Evolutionary conservation across 2,888 invertebrate genomes (phyloP).

Genomic region (Meliscaeva auricollis): DNA sequence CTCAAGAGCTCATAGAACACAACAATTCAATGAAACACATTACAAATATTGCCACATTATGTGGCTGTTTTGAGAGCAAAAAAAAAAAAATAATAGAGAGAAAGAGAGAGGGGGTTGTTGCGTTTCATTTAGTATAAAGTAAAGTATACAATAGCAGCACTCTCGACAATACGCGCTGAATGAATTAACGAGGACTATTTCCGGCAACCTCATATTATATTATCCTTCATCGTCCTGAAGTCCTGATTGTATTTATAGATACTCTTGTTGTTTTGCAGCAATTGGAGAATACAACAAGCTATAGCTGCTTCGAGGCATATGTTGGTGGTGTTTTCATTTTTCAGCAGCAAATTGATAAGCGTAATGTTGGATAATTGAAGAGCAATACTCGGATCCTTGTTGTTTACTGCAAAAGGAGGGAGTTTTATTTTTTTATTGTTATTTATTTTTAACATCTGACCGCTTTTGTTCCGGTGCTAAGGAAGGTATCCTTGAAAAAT

Average conservation of each 20-base stretch:
- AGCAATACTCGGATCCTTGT: not conserved
- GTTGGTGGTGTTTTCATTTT: slow-evolving; percentile 52
- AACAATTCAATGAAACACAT: slow-evolving; percentile 53
- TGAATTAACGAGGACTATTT: slow-evolving; percentile 73
- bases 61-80: slow-evolving; percentile 34
- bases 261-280: slow-evolving; percentile 39
- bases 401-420: not conserved
- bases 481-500: not conserved
- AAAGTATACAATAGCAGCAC: no score
- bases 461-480: not conserved
- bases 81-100: not conserved
- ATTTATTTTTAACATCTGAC: slow-evolving; percentile 19
- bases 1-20: slow-evolving; percentile 46
- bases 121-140: slow-evolving; percentile 15
- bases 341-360: slow-evolving; percentile 24
- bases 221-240: not conserved
- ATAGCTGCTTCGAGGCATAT: slow-evolving; percentile 42
- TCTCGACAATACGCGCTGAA: slow-evolving; percentile 60
- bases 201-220: slow-evolving; percentile 68
- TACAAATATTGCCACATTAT: slow-evolving; percentile 67
- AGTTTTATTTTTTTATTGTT: not conserved
- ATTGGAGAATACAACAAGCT: slow-evolving; percentile 29
- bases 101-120: slow-evolving; percentile 54
- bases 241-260: slow-evolving; percentile 56
- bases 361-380: slow-evolving; percentile 39